These are phyloP conservation scores for Muntiacus muntjak DNA, from an alignment of 2,113 vertebrate genomes.

Conservation along the genomic window DNA sequence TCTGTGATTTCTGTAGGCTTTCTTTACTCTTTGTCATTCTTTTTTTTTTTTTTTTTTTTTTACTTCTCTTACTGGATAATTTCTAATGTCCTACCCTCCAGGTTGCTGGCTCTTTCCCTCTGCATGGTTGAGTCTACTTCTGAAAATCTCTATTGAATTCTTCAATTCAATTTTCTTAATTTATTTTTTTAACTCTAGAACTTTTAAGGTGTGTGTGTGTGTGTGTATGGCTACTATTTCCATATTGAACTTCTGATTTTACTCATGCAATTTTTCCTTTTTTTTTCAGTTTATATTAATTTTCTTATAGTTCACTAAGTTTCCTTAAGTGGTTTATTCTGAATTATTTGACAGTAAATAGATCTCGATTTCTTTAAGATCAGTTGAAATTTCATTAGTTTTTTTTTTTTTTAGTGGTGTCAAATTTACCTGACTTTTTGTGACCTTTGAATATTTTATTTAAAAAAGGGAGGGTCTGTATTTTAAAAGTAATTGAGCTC, in stretches of 20 bases:
- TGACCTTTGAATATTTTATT: background rate
- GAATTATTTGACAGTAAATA: background rate
- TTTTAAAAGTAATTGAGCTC: background rate
- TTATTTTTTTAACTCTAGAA: background rate
- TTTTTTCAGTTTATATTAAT: background rate
- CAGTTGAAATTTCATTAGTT: background rate
- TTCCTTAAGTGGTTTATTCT: background rate
- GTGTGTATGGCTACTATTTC: background rate
- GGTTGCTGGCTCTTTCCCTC: background rate
- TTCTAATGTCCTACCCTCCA: background rate
- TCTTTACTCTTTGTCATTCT: background rate
- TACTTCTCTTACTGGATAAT: background rate
- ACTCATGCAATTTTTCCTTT: background rate
- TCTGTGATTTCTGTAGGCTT: background rate
- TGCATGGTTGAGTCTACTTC: background rate
- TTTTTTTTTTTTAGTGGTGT: background rate
- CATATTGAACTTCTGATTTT: background rate
- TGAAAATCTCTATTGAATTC: background rate
- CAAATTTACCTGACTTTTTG: background rate
- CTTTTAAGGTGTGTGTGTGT: background rate
- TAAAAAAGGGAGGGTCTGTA: background rate
- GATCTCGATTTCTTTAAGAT: background rate
- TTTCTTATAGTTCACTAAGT: background rate
- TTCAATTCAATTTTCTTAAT: background rate
- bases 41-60: background rate